Base-by-base conservation (phyloP, 2,888 invertebrate genomes). In the Incurvaria masculella region DNA sequence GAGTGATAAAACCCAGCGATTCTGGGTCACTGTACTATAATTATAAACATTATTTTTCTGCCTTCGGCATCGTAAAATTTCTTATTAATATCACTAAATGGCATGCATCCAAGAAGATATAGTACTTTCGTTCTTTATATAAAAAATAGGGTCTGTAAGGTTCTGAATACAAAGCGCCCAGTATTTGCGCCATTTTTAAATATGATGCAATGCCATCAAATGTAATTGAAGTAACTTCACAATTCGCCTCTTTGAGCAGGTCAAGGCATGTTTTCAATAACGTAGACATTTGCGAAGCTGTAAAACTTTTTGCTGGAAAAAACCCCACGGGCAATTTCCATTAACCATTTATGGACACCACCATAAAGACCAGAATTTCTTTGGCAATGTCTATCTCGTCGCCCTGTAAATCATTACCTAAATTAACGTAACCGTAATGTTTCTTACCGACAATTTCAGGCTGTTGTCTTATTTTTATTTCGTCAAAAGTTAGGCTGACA, bases 31-130 rank as follows among this genome's bases (percentile, higher is more conserved):
- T 55, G 38, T 54, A 54, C 42, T 55, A 49, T 48, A 57, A 55
- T 51, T 56, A 59, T 45, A 58, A 58, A 52, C 46, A 56, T 16
- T 56, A 49, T 53, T 57, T 54, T 52, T 59, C 57, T n/a, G n/a
- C n/a, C n/a, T n/a, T n/a, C n/a, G n/a, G n/a, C n/a, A n/a, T n/a
- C n/a, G n/a, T n/a, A n/a, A n/a, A n/a, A n/a, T n/a, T n/a, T n/a
- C n/a, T n/a, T n/a, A n/a, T n/a, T n/a, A n/a, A n/a, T n/a, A n/a
- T n/a, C n/a, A n/a, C n/a, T n/a, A n/a, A n/a, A n/a, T n/a, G n/a
- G n/a, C n/a, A n/a, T n/a, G n/a, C n/a, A n/a, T n/a, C n/a, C n/a
- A n/a, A n/a, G n/a, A n/a, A n/a, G n/a, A n/a, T n/a, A n/a, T n/a
- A n/a, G n/a, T n/a, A n/a, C n/a, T n/a, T n/a, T n/a, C n/a, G n/a